A percentile compares a stretch with the other conserved stretches of the same genome.
Evolutionary conservation across 1,140 invertebrate species (phyloP).

Genomic region (Drosophila takahashii): DNA sequence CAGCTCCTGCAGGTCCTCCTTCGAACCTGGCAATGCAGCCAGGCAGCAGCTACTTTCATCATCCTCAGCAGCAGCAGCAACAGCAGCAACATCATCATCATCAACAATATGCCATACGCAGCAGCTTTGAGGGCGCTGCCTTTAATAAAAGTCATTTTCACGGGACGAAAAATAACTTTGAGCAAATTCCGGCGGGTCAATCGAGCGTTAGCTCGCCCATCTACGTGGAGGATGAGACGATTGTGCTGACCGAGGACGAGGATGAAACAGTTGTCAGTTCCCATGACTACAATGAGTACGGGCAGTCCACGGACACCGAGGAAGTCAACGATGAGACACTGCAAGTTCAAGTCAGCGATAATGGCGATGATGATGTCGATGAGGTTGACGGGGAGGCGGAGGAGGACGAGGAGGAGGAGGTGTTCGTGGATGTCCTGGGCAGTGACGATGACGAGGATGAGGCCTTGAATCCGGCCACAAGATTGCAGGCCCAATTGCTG

Average conservation of each 20-base stretch:
- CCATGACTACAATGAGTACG: constrained; percentile 77
- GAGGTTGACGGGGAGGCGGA: constrained; percentile 19
- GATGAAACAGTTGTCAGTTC: constrained; percentile 84
- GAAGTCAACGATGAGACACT: constrained; percentile 34
- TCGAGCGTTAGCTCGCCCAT: constrained; percentile 60
- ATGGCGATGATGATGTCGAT: constrained; percentile 47
- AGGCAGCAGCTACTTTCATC: constrained; percentile 45
- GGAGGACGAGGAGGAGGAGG: constrained; percentile 57
- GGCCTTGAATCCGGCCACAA: neutral
- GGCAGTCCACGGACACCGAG: constrained; percentile 55
- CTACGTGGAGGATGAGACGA: constrained; percentile 79
- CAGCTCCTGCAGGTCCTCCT: constrained; percentile 45
- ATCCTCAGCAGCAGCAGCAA: constrained; percentile 17
- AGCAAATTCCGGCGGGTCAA: constrained; percentile 81
- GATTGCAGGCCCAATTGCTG: constrained; percentile 32
- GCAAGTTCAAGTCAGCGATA: constrained; percentile 36
- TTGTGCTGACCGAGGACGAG: constrained; percentile 84
- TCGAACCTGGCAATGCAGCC: constrained; percentile 25
- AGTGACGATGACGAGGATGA: constrained; percentile 57
- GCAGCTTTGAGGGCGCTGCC: constrained; percentile 42
- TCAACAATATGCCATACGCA: constrained; percentile 44
- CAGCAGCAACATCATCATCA: constrained; percentile 53
- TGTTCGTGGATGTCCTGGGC: constrained; percentile 47
- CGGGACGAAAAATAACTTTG: constrained; percentile 80
- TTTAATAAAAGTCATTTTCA: constrained; percentile 85